These are phyloP conservation scores for Epizoanthus ramosus DNA, from an alignment of 92 coral and sea anemone genomes.

Conservation along the genomic window DNA sequence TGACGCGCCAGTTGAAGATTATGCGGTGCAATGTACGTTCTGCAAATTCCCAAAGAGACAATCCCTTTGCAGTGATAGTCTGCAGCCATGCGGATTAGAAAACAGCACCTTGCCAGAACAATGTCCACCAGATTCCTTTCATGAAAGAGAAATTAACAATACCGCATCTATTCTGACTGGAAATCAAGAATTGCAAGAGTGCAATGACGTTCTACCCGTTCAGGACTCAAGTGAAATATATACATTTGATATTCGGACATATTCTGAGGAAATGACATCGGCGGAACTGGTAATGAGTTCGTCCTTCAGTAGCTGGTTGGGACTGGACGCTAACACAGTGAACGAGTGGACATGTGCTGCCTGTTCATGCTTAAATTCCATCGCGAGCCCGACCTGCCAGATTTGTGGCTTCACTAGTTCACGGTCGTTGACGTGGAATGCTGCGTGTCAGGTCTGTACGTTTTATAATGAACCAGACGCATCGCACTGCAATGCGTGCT, in stretches of 20 bases:
- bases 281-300: conserved; percentile 3
- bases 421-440: conserved; percentile 6
- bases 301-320: conserved; percentile 17
- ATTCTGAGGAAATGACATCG: neutral
- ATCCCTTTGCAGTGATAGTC: neutral
- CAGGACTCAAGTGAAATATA: conserved; percentile 3
- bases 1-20: neutral
- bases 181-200: neutral
- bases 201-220: neutral
- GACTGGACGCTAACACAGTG: conserved; percentile 9
- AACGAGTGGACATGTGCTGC: conserved; percentile 36
- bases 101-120: neutral
- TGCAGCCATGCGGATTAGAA: neutral
- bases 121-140: neutral
- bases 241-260: conserved; percentile 5
- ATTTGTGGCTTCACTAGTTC: conserved; percentile 21
- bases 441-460: conserved; percentile 18
- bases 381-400: conserved; percentile 5
- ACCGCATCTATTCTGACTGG: neutral
- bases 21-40: neutral
- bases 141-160: neutral
- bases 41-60: neutral
- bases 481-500: conserved; percentile 13
- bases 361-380: conserved; percentile 14
- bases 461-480: conserved; percentile 8